Evolutionary conservation across 2,888 invertebrate species (phyloP), one percentile per base, ranked within the genome.

Genomic region (Trichogramma evanescens): DNA sequence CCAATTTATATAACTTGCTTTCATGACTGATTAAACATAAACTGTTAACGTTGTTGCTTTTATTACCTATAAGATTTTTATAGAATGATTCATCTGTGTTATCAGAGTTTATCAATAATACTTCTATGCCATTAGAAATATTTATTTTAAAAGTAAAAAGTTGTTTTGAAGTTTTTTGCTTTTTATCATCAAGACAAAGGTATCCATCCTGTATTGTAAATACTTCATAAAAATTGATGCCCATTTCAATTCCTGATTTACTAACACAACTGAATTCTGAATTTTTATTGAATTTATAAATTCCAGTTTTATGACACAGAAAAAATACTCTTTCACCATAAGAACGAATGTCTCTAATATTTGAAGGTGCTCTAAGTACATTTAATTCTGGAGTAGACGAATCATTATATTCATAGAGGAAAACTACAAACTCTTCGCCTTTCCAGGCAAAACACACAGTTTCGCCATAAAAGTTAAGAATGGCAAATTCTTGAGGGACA

Each of bases 401-500:
- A 3, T 53, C 55, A 9, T 64, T 39, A 26, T 58, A 44, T 5
- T 54, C 45, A 39, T 73, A 74, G 0, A 69, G 60, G 61, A 73
- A 73, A 39, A 70, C 63, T 0, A 66, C 59, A 39, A 75, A 59
- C 26, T 69, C 66, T 4, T 61, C 40, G 4, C n/a, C 13, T 49
- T 70, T 56, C 76, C 77, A 77, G 2, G 69, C 68, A 50, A 77
- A 73, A 59, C 72, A 73, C 6, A 66, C 70, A 42, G 69, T 65
- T 54, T 62, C 60, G 6, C 65, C 71, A 40, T 76, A 74, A 66
- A 73, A 75, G 54, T 69, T 59, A 3, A 67, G 61, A 51, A 77
- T 61, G 4, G 66, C 59, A 49, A 77, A 74, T 52, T 71, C 57
- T 9, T 56, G 63, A 2, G 72, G 68, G 1, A 57, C 13, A 52